Base-by-base conservation (phyloP, 53 echinoderm and acorn worm genomes). In the Crossaster papposus region DNA sequence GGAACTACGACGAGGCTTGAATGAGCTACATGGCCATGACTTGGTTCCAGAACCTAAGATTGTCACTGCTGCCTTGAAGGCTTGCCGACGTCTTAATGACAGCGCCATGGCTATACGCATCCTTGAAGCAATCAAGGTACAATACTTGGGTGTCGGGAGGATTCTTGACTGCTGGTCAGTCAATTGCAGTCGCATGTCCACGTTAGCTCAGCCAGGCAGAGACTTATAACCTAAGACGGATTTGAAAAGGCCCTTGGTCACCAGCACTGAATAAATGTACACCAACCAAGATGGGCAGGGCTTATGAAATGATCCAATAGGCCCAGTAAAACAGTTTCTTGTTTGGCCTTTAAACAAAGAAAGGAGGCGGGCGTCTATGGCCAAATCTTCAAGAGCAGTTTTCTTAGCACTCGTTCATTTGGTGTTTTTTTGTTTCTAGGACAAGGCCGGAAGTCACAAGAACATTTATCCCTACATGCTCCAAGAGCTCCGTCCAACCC, bases 1-100 rank as follows among this genome's bases (percentile, higher is more conserved):
- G 99, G 96, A 93, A 36, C 88, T 99, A 30, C 82, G 96, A 72
- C 79, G 94, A 54, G 98, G 99, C 26, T 88, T 99, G 38, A 99
- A 99, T 50, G 99, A 99, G 81, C 93, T 99, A 18, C 94, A 96
- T 37, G 96, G 99, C 30, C 95, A 94, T 54, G 99, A 99, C 83
- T 82, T 99, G 71, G 99, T 99, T 33, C 99, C 99, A 2, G 99
- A 99, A 90, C 99, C 99, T 24, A 99, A 96, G 93, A 99, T 99
- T 32, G 81, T 99, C 8, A 79, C 91, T 14, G 95, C 99, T 36
- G 96, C 96, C 26, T 93, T 99, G 72, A 93, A 93, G 51, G 99
- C 99, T 22, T 99, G 99, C 91, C 91, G 96, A 37, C 90, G 96
- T 37, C 92, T 99, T 23, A 90, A 99, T 65, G 99, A 99, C 91